Evolutionary conservation across 2,888 invertebrate genomes (phyloP), one percentile per base, ranked within the genome.

Genomic region (Epinotia demarniana): DNA sequence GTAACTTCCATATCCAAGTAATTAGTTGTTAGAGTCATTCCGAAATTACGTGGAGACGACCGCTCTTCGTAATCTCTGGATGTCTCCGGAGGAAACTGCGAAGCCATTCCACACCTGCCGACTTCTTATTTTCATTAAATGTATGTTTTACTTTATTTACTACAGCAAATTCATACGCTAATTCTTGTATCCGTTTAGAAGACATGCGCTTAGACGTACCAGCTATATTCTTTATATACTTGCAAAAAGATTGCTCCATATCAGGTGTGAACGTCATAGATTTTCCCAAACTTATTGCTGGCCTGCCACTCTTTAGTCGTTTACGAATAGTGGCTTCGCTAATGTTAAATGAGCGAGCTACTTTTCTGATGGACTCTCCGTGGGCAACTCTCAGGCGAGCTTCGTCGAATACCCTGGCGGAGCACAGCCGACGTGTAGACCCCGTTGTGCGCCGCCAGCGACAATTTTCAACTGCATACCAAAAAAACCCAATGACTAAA

Each of bases 131-230:
- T 43, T 58, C 43, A 39, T 58, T 68, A 43, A 68, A 68, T 23
- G 2, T 43, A 68, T 68, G 39, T 46, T 68, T 57, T 16, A 69
- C 23, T 23, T n/a, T 60, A 58, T 46, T 23, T 5, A 12, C 23
- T 27, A 43, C 68, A 69, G 58, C 68, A 58, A 69, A 69, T 57
- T 58, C 23, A 60, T 43, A 69, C 11, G 68, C 58, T 46, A 68
- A 58, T 57, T 68, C 23, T 46, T 43, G 58, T 58, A 69, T 11
- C 19, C 43, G 58, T 16, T 11, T 58, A 12, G 58, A 60, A 43
- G 68, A 58, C 11, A 60, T 11, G 18, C n/a, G 23, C 3, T 43
- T 39, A 3, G 13, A 13, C 13, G 12, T 33, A n/a, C 57, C 43
- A 27, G 43, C 58, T 46, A 12, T 43, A 13, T n/a, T 18, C 46